phyloP scores from a whole-genome alignment of 1,140 invertebrate genomes.

The Tetragonula clypearis region DNA sequence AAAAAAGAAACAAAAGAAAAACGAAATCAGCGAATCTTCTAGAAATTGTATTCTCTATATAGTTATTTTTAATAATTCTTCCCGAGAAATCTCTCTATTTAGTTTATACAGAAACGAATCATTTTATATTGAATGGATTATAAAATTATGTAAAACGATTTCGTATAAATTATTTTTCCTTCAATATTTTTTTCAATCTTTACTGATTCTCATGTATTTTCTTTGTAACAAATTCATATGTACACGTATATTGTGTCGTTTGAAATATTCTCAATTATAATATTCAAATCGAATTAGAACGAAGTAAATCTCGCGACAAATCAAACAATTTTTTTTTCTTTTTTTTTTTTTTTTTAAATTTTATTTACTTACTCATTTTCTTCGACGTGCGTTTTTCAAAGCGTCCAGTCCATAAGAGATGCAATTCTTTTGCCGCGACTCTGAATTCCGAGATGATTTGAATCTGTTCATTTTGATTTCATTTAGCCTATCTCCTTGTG shows the following conservation, averaged over 20 bases:
- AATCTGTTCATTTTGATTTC: conserved; percentile 69
- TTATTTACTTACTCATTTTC: conserved; percentile 9
- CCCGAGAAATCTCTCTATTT: conserved; percentile 50
- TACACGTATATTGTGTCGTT: background rate
- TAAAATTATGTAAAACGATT: conserved; percentile 55
- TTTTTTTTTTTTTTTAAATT: background rate
- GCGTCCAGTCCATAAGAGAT: background rate
- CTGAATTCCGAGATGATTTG: background rate
- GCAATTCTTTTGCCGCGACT: background rate
- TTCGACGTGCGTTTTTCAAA: background rate
- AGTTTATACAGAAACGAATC: conserved; percentile 50
- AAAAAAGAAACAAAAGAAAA: no score
- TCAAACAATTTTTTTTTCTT: conserved; percentile 16
- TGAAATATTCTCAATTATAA: background rate
- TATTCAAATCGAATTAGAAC: background rate
- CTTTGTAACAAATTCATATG: background rate
- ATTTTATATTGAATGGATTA: conserved; percentile 58
- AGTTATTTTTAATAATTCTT: conserved; percentile 37
- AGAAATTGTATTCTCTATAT: conserved; percentile 41
- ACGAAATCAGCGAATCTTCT: background rate
- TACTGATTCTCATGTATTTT: background rate
- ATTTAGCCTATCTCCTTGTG: conserved; percentile 74
- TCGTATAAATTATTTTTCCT: conserved; percentile 23
- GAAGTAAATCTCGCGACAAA: background rate
- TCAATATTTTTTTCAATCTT: background rate